Percentiles rank a stretch among this genome's conserved stretches.
These are phyloP conservation scores for Cephus spinipes DNA, from an alignment of 2,888 invertebrate genomes.

Conservation along the genomic window DNA sequence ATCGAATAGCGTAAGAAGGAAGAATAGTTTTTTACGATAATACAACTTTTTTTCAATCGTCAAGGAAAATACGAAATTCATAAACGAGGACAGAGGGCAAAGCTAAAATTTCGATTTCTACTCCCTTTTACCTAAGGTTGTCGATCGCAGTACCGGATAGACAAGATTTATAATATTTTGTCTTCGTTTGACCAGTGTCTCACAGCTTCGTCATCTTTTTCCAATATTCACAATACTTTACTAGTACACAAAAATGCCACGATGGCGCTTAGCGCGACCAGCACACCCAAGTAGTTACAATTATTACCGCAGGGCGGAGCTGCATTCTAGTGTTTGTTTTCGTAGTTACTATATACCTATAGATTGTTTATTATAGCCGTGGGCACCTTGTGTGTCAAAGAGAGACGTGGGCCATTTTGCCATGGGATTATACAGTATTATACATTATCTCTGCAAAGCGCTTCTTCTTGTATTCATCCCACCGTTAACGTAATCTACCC, in stretches of 20 bases:
- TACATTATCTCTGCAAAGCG: background rate
- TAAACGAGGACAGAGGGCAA: background rate
- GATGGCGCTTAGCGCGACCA: background rate
- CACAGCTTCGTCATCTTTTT: too few species aligned
- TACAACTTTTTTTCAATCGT: slow-evolving; percentile 28
- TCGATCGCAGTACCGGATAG: too few species aligned
- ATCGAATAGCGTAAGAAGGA: background rate
- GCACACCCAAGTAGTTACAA: background rate
- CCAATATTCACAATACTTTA: too few species aligned
- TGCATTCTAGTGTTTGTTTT: background rate
- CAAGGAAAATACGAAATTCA: slow-evolving; percentile 1
- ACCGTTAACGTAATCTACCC: background rate
- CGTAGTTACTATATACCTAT: background rate
- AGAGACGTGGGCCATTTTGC: background rate
- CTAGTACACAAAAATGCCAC: background rate
- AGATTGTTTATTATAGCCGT: background rate
- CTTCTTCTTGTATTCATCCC: background rate
- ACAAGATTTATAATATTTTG: too few species aligned
- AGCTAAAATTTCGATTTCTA: background rate
- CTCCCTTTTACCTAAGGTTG: too few species aligned
- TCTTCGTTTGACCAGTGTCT: too few species aligned
- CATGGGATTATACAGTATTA: background rate
- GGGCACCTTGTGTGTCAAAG: background rate
- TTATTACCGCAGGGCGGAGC: background rate
- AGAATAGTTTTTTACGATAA: slow-evolving; percentile 22